A percentile compares a stretch with the other conserved stretches of the same genome.
phyloP scores from a whole-genome alignment of 2,888 invertebrate species.

The Synergus laeviventris region DNA sequence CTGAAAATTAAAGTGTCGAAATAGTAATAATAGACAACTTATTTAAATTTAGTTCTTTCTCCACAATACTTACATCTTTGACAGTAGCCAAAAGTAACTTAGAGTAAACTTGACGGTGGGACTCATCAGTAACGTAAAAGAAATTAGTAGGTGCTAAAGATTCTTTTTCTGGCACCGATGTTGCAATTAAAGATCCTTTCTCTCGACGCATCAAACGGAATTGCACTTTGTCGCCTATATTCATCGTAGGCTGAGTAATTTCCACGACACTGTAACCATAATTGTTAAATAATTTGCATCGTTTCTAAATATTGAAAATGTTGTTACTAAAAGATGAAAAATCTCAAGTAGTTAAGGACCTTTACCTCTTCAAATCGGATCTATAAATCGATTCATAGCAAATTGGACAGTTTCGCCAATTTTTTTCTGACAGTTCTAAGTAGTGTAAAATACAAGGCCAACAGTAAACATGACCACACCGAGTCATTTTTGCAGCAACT shows the following conservation, averaged over 20 bases:
- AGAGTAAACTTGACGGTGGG: constrained; percentile 81
- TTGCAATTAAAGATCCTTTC: constrained; percentile 80
- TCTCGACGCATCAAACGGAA: constrained; percentile 93
- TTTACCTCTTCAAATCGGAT: constrained; percentile 88
- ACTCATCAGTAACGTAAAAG: constrained; percentile 76
- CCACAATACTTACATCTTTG: constrained; percentile 78
- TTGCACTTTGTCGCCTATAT: constrained; percentile 83
- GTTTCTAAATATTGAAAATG: not conserved
- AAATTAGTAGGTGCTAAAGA: constrained; percentile 66
- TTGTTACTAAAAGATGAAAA: constrained; percentile 4
- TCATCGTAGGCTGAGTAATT: constrained; percentile 77
- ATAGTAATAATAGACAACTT: constrained; percentile 21
- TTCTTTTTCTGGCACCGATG: constrained; percentile 76
- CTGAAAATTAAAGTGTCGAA: constrained; percentile 68
- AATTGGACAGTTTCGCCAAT: constrained; percentile 93
- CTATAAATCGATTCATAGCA: constrained; percentile 90
- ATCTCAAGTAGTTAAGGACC: constrained; percentile 26
- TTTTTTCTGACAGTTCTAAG: constrained; percentile 88
- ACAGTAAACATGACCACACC: constrained; percentile 97
- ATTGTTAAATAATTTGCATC: not conserved
- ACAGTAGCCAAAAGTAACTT: constrained; percentile 87
- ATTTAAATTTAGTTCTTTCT: not conserved
- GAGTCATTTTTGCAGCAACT: constrained; percentile 92
- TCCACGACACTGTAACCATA: constrained; percentile 79
- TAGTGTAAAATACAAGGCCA: constrained; percentile 97